Evolutionary conservation across 2,797 vertebrate genomes (phyloP), one percentile per base, ranked within the genome.

Genomic region (Typhlichthys subterraneus): DNA sequence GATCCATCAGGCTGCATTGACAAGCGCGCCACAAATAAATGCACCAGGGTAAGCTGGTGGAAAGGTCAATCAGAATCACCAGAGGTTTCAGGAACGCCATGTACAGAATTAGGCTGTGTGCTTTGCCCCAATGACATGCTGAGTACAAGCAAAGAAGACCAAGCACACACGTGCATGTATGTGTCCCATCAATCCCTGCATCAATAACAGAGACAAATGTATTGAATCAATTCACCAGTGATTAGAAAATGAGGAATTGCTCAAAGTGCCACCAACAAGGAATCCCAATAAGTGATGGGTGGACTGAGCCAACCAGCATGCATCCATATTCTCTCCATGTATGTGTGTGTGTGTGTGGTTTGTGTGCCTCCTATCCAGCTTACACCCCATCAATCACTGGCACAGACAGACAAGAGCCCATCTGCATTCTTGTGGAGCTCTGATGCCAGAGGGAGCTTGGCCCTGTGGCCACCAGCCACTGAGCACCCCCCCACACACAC

Each of bases 1-100:
- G 85, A 92, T 92, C 91, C 84, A 88, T 91, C 91, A 92, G 52
- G 70, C 71, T 80, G 76, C 79, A 84, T 76, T 87, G 88, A 90
- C 85, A 73, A 57, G 56, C 31, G 57, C 54, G 1, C 63, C n/a
- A 63, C 62, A 55, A 75, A 75, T 64, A 55, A 68, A 74, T 80
- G 72, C 77, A 72, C 82, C 63, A 51, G 45, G 15, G 45, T 29
- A 29, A 67, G 68, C 49, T 73, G 53, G 61, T 67, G 60, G 81
- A 45, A 72, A 85, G 67, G 82, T 86, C 85, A 80, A 46, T 12
- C 42, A 3, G 64, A 56, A 17, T 29, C 80, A 53, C 52, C 53
- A 55, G 66, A 72, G 79, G 73, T 70, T 76, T 61, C 42, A 5
- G 17, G 12, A 45, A 68, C 62, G 81, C 79, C 62, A 85, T 65